Percentiles rank a stretch among this genome's conserved stretches.
phyloP scores from a whole-genome alignment of 64 coral and sea anemone species.

The Acropora tenuis region DNA sequence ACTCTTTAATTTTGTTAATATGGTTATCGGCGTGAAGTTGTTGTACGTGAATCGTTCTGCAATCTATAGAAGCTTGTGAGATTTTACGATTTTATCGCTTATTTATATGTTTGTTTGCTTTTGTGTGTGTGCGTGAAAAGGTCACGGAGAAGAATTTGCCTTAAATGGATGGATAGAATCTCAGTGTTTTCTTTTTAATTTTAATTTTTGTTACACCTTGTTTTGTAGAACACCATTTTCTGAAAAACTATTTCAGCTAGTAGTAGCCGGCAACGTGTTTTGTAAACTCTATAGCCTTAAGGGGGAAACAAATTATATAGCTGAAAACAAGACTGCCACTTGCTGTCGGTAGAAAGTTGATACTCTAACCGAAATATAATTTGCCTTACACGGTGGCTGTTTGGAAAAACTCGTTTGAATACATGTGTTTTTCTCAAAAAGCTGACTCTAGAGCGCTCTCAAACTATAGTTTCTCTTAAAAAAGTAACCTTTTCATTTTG shows the following conservation, averaged over 20 bases:
- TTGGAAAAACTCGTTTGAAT: not conserved
- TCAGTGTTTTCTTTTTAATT: too few relatives aligned
- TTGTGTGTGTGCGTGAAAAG: too few relatives aligned
- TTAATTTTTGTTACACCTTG: too few relatives aligned
- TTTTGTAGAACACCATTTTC: too few relatives aligned
- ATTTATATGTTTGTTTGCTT: not conserved
- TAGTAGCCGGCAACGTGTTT: too few relatives aligned
- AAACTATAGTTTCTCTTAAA: not conserved
- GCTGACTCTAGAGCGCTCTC: not conserved
- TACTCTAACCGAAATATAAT: not conserved
- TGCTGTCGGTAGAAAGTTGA: not conserved
- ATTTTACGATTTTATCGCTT: too few relatives aligned
- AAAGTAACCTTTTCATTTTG: too few relatives aligned
- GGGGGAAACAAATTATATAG: not conserved
- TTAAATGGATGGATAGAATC: too few relatives aligned
- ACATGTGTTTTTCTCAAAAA: slow-evolving; percentile 19
- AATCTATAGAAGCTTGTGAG: too few relatives aligned
- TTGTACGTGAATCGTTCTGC: too few relatives aligned
- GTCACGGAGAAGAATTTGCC: too few relatives aligned
- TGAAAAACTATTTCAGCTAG: too few relatives aligned
- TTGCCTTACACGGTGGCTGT: not conserved
- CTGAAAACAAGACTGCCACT: slow-evolving; percentile 16
- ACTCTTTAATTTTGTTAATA: not conserved
- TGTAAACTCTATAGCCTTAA: not conserved
- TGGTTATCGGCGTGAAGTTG: not conserved